Evolutionary conservation across 2,888 invertebrate species (phyloP).

Genomic region (Philhelius pedissequus): DNA sequence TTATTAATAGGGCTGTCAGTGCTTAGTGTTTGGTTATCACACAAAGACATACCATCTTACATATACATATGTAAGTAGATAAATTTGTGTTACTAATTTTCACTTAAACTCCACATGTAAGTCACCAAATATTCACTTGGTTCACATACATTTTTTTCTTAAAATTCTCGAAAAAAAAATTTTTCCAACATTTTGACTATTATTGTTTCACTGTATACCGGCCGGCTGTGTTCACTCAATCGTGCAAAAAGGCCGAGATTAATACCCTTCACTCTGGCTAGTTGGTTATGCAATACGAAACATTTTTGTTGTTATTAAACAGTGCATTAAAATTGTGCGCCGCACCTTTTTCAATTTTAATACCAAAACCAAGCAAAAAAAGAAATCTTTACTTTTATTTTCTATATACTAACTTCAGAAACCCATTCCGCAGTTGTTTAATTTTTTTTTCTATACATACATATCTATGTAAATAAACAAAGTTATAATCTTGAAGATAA

Average conservation of each 20-base stretch:
- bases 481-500: neutral
- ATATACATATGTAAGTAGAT: too few species aligned
- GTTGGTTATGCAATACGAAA: neutral
- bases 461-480: neutral
- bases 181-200: too few species aligned
- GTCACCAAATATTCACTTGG: too few species aligned
- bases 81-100: too few species aligned
- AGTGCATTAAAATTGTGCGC: slow-evolving; percentile 33
- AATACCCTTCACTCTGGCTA: slow-evolving; percentile 7
- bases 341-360: slow-evolving; percentile 30
- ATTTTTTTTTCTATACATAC: neutral
- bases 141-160: too few species aligned
- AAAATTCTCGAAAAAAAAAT: too few species aligned
- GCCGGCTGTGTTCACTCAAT: slow-evolving; percentile 4
- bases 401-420: neutral
- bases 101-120: too few species aligned
- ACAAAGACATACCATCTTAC: too few species aligned
- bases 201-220: neutral
- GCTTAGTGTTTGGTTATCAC: too few species aligned
- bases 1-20: too few species aligned
- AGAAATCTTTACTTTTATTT: neutral
- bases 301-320: slow-evolving; percentile 19
- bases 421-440: neutral
- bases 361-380: neutral
- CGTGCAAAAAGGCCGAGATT: slow-evolving; percentile 12